Conservation (phyloP, 2,888 invertebrate species). For the Xestia xanthographa region DNA sequence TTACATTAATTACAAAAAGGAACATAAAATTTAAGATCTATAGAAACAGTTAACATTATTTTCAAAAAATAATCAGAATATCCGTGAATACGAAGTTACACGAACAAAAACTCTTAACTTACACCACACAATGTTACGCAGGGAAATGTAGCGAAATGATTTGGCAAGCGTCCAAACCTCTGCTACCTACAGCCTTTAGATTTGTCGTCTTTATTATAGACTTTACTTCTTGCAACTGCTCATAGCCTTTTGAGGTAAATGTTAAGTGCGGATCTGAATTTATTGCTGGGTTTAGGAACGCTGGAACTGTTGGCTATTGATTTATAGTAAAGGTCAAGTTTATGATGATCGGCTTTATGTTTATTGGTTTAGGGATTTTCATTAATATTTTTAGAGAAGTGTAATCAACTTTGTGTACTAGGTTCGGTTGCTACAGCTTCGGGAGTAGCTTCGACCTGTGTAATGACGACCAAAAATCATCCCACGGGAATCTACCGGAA, state of each 20-base stretch:
- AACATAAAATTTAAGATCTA: too few relatives aligned
- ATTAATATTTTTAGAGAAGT: too few relatives aligned
- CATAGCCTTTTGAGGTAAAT: slow-evolving; percentile 60
- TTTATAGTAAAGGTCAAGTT: slow-evolving; percentile 25
- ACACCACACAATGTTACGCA: slow-evolving; percentile 55
- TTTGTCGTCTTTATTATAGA: slow-evolving; percentile 77
- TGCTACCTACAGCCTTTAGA: slow-evolving; percentile 69
- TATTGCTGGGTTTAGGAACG: slow-evolving; percentile 24
- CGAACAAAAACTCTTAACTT: slow-evolving; percentile 41
- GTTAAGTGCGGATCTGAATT: slow-evolving; percentile 47
- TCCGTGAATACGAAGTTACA: neutral
- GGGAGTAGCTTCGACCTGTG: neutral
- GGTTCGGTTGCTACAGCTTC: neutral
- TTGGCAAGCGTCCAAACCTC: slow-evolving; percentile 78
- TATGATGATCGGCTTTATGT: neutral
- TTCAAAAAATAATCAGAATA: neutral
- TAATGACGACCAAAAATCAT: neutral
- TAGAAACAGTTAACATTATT: neutral
- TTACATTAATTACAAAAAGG: neutral
- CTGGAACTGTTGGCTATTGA: slow-evolving; percentile 12
- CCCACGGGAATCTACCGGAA: neutral
- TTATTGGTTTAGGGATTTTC: neutral
- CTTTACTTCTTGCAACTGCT: slow-evolving; percentile 67
- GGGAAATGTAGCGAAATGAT: slow-evolving; percentile 74
- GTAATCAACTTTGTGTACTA: too few relatives aligned